These are phyloP conservation scores for Brachylomia viminalis DNA, from an alignment of 2,888 invertebrate species.

Conservation along the genomic window DNA sequence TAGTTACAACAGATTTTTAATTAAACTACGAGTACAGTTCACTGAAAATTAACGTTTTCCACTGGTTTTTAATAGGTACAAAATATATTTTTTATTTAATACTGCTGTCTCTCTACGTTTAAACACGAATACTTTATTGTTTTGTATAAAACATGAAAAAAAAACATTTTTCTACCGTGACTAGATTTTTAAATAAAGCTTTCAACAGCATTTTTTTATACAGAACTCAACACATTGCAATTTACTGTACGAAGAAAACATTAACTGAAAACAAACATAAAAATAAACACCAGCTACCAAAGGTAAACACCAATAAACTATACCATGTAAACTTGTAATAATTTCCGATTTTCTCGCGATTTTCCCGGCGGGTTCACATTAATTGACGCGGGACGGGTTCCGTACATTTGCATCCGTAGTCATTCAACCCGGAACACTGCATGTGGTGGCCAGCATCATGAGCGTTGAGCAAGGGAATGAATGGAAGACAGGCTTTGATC, in stretches of 20 bases:
- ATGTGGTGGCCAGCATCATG: conserved; percentile 57
- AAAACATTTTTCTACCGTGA: neutral
- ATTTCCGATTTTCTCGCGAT: conserved; percentile 68
- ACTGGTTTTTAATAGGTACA: neutral
- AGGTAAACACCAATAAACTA: conserved; percentile 32
- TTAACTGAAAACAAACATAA: conserved; percentile 2
- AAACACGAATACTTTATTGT: no score
- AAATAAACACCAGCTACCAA: conserved; percentile 26
- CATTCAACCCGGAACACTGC: conserved; percentile 76
- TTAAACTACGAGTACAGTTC: no score
- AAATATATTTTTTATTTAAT: neutral
- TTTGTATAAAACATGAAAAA: neutral
- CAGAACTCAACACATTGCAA: neutral
- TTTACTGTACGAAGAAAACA: neutral
- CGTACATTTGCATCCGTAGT: conserved; percentile 81
- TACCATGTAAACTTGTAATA: conserved; percentile 45
- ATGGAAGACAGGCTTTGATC: conserved; percentile 48
- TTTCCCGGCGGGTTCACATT: conserved; percentile 69
- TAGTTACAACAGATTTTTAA: neutral
- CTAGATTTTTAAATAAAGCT: neutral
- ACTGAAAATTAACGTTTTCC: neutral
- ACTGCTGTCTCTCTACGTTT: neutral
- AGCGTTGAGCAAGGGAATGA: conserved; percentile 44
- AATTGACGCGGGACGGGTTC: conserved; percentile 77
- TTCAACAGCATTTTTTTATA: neutral